Percentiles rank a stretch among this genome's conserved stretches.
These are phyloP conservation scores for Biston stratarius DNA, from an alignment of 2,888 invertebrate species.

Conservation along the genomic window DNA sequence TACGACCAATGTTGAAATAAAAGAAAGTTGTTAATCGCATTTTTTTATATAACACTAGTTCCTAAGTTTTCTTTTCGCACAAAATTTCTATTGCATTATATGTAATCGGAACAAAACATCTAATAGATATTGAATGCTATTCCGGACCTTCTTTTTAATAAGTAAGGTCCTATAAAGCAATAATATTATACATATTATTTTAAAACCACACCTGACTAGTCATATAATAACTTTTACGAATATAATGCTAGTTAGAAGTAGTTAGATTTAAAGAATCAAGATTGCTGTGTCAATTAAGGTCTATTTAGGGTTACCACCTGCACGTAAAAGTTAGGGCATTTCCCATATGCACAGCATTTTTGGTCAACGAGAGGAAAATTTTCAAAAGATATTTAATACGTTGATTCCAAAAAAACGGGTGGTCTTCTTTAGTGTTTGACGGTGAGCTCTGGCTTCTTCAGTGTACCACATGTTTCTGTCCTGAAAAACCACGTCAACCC, in stretches of 20 bases:
- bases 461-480: too few relatives aligned
- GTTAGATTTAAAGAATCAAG: conserved; percentile 19
- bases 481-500: too few relatives aligned
- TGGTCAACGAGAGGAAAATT: too few relatives aligned
- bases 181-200: conserved; percentile 18
- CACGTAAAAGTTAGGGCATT: background rate
- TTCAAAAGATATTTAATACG: too few relatives aligned
- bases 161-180: conserved; percentile 23
- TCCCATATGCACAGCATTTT: too few relatives aligned
- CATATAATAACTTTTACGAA: conserved; percentile 31
- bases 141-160: conserved; percentile 3
- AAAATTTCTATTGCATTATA: background rate
- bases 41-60: background rate
- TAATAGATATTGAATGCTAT: background rate
- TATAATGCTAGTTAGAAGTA: conserved; percentile 30
- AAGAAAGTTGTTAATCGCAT: too few relatives aligned
- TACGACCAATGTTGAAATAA: too few relatives aligned
- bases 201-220: conserved; percentile 37
- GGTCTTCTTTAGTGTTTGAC: too few relatives aligned
- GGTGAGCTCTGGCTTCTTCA: too few relatives aligned
- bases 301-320: conserved; percentile 22
- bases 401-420: too few relatives aligned
- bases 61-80: conserved; percentile 1
- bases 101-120: background rate
- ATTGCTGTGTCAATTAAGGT: conserved; percentile 30